Evolutionary conservation across 2,888 invertebrate genomes (phyloP).

Genomic region (Prosapia bicincta): DNA sequence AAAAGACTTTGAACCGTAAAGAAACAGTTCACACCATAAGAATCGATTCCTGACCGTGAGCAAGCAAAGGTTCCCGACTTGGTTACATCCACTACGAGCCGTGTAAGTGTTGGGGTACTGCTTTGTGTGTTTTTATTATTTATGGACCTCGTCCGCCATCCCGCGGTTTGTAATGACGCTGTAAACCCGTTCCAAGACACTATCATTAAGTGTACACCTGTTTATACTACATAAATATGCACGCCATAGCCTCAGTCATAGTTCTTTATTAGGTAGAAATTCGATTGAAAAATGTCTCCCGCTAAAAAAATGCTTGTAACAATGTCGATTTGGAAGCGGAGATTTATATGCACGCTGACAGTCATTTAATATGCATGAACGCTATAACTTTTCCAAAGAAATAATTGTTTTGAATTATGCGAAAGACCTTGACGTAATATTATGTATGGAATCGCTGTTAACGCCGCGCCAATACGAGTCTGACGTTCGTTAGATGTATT

Average conservation of each 20-base stretch:
- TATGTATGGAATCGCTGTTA: neutral
- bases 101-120: neutral
- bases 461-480: neutral
- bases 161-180: constrained; percentile 17
- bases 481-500: neutral
- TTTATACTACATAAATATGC: neutral
- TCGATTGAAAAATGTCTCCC: neutral
- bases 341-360: neutral
- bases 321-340: neutral
- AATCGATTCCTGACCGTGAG: neutral
- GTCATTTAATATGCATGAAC: neutral
- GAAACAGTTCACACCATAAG: too few species aligned
- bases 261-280: neutral
- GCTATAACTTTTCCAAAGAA: neutral
- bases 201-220: neutral
- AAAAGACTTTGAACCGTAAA: too few species aligned
- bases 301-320: neutral
- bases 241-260: neutral
- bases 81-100: neutral
- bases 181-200: constrained; percentile 17
- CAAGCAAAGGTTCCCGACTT: neutral
- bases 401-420: constrained; percentile 2
- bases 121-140: constrained; percentile 14
- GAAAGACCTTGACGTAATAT: neutral
- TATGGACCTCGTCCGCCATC: constrained; percentile 8